These are phyloP conservation scores for Galeruca laticollis DNA, from an alignment of 2,888 invertebrate species.

Conservation along the genomic window DNA sequence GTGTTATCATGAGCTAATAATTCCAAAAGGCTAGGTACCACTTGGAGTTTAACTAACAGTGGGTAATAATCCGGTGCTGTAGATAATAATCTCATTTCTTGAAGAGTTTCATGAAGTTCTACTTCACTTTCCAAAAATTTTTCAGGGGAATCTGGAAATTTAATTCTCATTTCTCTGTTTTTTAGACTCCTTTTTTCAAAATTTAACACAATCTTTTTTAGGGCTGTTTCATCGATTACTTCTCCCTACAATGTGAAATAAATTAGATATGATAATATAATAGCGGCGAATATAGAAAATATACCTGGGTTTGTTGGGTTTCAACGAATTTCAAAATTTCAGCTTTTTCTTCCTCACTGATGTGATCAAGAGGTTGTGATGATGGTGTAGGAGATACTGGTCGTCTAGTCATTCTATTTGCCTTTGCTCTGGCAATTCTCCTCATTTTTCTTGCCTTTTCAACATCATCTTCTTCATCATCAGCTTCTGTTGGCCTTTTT, in stretches of 20 bases:
- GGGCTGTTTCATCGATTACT: slow-evolving; percentile 85
- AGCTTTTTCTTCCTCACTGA: slow-evolving; percentile 79
- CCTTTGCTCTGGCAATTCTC: slow-evolving; percentile 70
- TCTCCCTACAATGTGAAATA: slow-evolving; percentile 74
- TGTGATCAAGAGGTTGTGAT: slow-evolving; percentile 68
- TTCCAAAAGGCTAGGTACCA: slow-evolving; percentile 91
- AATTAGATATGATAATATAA: slow-evolving; percentile 18
- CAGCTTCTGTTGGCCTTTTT: slow-evolving; percentile 74
- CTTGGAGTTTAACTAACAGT: slow-evolving; percentile 87
- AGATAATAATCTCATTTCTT: slow-evolving; percentile 93
- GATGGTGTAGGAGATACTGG: slow-evolving; percentile 66
- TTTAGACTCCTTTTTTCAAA: slow-evolving; percentile 95
- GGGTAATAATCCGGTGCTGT: slow-evolving; percentile 97
- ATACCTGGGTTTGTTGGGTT: slow-evolving; percentile 81
- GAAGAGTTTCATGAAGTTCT: slow-evolving; percentile 76
- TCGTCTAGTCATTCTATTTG: slow-evolving; percentile 67
- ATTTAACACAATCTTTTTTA: slow-evolving; percentile 89
- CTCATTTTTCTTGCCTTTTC: slow-evolving; percentile 74
- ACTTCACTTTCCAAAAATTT: slow-evolving; percentile 99
- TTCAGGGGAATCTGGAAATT: slow-evolving; percentile 96
- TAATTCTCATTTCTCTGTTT: slow-evolving; percentile 98
- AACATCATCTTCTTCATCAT: slow-evolving; percentile 77
- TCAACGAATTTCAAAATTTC: slow-evolving; percentile 88
- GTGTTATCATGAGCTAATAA: slow-evolving; percentile 96
- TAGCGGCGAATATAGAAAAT: not conserved